phyloP scores from a whole-genome alignment of 2,888 invertebrate species.

The Himalopsyche anomala region DNA sequence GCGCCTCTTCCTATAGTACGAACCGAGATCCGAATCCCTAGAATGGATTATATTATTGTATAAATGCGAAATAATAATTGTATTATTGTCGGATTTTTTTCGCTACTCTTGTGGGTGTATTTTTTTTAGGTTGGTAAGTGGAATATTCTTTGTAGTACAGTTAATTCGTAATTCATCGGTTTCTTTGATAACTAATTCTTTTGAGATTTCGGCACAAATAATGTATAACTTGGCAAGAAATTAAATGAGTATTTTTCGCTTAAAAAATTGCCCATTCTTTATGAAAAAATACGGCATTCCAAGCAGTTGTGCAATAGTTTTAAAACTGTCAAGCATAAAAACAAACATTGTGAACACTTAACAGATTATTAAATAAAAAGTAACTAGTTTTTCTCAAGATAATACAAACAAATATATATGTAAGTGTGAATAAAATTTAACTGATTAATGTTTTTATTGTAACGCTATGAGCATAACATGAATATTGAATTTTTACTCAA shows the following conservation, averaged over 20 bases:
- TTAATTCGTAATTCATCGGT: conserved; percentile 42
- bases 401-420: too few relatives aligned
- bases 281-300: too few relatives aligned
- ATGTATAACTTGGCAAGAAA: background rate
- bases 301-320: too few relatives aligned
- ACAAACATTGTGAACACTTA: too few relatives aligned
- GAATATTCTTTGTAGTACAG: conserved; percentile 6
- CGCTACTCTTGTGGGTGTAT: conserved; percentile 37
- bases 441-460: too few relatives aligned
- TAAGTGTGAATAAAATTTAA: too few relatives aligned
- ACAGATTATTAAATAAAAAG: too few relatives aligned
- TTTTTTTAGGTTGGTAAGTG: background rate
- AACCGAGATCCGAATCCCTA: conserved; percentile 54
- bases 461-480: too few relatives aligned
- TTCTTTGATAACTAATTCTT: conserved; percentile 35
- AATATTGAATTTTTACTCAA: too few relatives aligned
- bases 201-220: conserved; percentile 23
- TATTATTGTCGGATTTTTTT: conserved; percentile 39
- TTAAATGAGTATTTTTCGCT: background rate
- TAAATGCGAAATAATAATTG: conserved; percentile 43
- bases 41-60: conserved; percentile 43
- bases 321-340: too few relatives aligned
- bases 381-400: too few relatives aligned
- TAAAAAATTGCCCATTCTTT: too few relatives aligned
- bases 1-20: conserved; percentile 73